These are phyloP conservation scores for Rallus limicola DNA, from an alignment of 2,113 vertebrate species.

Conservation along the genomic window DNA sequence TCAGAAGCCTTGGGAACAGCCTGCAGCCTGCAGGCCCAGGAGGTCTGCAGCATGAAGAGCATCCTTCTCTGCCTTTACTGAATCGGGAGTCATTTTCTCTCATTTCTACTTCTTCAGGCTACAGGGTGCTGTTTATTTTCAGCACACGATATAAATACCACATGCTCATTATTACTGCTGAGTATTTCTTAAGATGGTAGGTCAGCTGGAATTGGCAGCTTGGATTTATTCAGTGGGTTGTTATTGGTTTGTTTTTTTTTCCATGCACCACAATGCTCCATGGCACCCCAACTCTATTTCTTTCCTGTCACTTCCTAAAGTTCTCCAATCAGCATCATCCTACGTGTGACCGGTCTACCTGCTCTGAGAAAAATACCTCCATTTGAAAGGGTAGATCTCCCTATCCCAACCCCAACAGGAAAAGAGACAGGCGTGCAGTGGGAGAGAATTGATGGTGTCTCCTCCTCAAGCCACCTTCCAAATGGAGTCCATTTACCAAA, in stretches of 20 bases:
- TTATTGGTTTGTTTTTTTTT: background rate
- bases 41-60: background rate
- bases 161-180: background rate
- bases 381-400: background rate
- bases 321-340: background rate
- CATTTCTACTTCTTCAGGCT: background rate
- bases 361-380: background rate
- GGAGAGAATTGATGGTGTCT: background rate
- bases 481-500: background rate
- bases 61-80: background rate
- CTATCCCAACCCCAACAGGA: background rate
- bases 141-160: background rate
- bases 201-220: background rate
- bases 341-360: background rate
- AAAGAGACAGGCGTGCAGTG: background rate
- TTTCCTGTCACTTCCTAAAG: background rate
- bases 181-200: background rate
- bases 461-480: background rate
- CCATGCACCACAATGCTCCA: background rate
- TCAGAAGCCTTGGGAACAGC: background rate
- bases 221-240: background rate
- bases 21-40: background rate
- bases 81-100: background rate
- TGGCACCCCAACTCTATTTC: background rate
- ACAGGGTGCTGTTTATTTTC: conserved; percentile 11